Conservation (phyloP, 1,140 invertebrate genomes). For the Drosophila nannoptera region DNA sequence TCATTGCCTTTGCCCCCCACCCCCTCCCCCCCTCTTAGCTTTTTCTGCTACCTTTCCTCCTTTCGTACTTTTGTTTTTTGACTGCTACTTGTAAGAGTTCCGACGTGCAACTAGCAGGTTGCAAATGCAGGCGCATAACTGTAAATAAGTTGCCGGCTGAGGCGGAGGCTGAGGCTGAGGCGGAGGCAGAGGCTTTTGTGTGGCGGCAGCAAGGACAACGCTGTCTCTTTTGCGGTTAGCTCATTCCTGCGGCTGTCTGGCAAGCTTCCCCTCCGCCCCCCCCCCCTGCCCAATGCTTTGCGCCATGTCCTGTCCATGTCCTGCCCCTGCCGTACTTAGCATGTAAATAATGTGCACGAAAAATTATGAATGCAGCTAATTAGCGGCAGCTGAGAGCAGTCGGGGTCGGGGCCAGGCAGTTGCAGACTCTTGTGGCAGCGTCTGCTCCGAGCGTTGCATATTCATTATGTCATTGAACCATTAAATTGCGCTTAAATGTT, state of each 20-base stretch:
- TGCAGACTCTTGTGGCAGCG: slow-evolving; percentile 14
- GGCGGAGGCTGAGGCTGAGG: neutral
- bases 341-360: slow-evolving; percentile 75
- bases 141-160: slow-evolving; percentile 61
- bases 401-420: neutral
- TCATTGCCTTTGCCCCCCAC: neutral
- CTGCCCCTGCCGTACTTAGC: slow-evolving; percentile 54
- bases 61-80: slow-evolving; percentile 18
- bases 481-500: slow-evolving; percentile 72
- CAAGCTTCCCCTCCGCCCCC: neutral
- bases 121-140: slow-evolving; percentile 63
- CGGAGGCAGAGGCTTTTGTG: slow-evolving; percentile 23
- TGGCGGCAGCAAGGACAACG: slow-evolving; percentile 4
- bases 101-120: slow-evolving; percentile 55
- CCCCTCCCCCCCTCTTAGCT: neutral
- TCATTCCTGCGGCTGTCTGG: slow-evolving; percentile 27
- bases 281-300: neutral
- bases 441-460: slow-evolving; percentile 46
- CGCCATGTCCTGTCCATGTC: slow-evolving; percentile 19
- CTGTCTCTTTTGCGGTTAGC: slow-evolving; percentile 54
- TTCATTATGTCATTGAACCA: slow-evolving; percentile 78
- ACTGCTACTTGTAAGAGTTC: slow-evolving; percentile 68
- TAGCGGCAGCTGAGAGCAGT: slow-evolving; percentile 36
- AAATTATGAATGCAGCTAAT: slow-evolving; percentile 78
- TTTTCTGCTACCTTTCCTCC: slow-evolving; percentile 9